Percentiles rank a stretch among this genome's conserved stretches.
phyloP scores from a whole-genome alignment of 2,797 vertebrate species.

The Parauchenoglanis ngamensis region DNA sequence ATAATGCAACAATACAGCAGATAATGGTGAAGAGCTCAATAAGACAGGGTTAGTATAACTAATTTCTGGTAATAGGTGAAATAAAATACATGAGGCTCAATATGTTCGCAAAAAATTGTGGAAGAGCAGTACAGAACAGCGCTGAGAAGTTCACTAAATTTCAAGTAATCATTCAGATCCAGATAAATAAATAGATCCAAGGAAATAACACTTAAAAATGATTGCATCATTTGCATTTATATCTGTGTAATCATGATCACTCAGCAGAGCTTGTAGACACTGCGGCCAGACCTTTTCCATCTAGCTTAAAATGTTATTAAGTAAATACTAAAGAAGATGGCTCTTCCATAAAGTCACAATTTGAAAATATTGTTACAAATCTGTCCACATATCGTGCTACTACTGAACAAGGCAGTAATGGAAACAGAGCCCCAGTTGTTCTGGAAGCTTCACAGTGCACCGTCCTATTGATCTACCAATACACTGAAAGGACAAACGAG shows the following conservation, averaged over 20 bases:
- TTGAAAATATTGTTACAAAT: conserved; percentile 50
- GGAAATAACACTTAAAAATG: conserved; percentile 71
- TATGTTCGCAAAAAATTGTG: conserved; percentile 62
- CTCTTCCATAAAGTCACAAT: conserved; percentile 57
- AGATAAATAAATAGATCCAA: conserved; percentile 81
- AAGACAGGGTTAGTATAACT: conserved; percentile 34
- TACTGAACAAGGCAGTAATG: conserved; percentile 51
- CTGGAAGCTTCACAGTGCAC: conserved; percentile 52
- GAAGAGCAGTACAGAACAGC: conserved; percentile 72
- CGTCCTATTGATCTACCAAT: conserved; percentile 45
- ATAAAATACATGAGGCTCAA: conserved; percentile 64
- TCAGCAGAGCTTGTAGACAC: conserved; percentile 62
- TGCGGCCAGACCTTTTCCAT: conserved; percentile 62
- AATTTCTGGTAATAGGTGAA: conserved; percentile 54
- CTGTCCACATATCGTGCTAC: conserved; percentile 40
- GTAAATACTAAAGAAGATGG: conserved; percentile 58
- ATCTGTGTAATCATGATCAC: conserved; percentile 68
- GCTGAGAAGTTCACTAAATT: conserved; percentile 66
- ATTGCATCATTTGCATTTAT: conserved; percentile 70
- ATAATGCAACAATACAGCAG: conserved; percentile 29
- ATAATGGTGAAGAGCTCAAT: conserved; percentile 44
- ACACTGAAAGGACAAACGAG: conserved; percentile 35
- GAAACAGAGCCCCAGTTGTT: conserved; percentile 33
- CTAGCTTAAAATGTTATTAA: conserved; percentile 59
- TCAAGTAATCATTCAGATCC: conserved; percentile 81